Percentiles rank a stretch among this genome's conserved stretches.
Evolutionary conservation across 2,797 vertebrate species (phyloP).

Genomic region (Tachyglossus aculeatus): DNA sequence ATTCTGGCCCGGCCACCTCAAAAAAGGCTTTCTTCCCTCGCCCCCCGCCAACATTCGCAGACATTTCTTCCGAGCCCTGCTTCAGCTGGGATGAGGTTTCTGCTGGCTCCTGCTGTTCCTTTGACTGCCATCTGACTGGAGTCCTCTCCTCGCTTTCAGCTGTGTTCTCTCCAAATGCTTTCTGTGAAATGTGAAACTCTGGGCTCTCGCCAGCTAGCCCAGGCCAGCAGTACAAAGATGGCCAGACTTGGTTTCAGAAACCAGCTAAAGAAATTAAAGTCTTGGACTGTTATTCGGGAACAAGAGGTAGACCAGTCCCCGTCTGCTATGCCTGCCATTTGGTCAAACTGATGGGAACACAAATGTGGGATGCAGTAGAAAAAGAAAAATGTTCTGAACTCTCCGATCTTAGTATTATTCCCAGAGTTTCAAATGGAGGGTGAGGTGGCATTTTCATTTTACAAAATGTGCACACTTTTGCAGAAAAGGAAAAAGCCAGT

Average conservation of each 20-base stretch:
- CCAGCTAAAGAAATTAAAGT: conserved; percentile 61
- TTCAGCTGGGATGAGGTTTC: conserved; percentile 3
- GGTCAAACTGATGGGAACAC: conserved; percentile 31
- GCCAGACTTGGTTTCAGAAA: conserved; percentile 55
- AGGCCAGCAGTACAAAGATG: conserved; percentile 53
- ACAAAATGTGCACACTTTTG: conserved; percentile 26
- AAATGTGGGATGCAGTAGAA: conserved; percentile 9
- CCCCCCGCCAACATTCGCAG: not conserved
- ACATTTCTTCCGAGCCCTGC: conserved; percentile 32
- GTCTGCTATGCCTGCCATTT: conserved; percentile 27
- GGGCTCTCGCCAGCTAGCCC: conserved; percentile 59
- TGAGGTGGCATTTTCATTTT: conserved; percentile 13
- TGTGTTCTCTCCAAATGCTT: conserved; percentile 54
- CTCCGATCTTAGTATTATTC: conserved; percentile 24
- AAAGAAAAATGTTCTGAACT: too few relatives aligned
- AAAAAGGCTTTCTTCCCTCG: conserved; percentile 26
- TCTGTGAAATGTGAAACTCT: conserved; percentile 62
- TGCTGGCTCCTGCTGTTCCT: conserved; percentile 38
- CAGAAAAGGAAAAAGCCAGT: conserved; percentile 29
- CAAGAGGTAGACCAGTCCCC: conserved; percentile 43
- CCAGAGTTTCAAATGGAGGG: conserved; percentile 17
- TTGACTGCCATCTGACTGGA: conserved; percentile 55
- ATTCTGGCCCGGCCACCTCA: conserved; percentile 28
- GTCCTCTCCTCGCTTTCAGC: conserved; percentile 57
- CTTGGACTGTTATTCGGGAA: conserved; percentile 45